A percentile compares a stretch with the other conserved stretches of the same genome.
Conservation (phyloP, 2,888 invertebrate genomes). For the Tineola bisselliella region DNA sequence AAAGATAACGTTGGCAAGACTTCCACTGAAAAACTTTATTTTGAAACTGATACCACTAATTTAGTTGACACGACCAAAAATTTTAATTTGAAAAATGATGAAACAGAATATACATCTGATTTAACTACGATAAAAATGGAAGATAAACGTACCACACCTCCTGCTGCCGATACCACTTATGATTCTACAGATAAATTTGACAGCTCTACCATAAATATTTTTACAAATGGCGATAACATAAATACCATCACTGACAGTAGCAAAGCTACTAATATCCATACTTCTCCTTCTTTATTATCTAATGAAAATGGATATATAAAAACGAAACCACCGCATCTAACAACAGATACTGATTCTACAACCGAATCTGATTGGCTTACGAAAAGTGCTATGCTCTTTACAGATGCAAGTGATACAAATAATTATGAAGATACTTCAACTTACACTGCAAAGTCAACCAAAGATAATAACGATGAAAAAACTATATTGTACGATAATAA, state of each 20-base stretch:
- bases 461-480: no score
- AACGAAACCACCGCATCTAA: no score
- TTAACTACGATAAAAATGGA: constrained; percentile 19
- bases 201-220: not conserved
- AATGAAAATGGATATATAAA: no score
- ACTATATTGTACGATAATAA: no score
- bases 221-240: not conserved
- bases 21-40: not conserved
- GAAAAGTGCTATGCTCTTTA: no score
- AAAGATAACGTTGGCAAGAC: no score
- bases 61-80: constrained; percentile 15
- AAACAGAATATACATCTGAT: constrained; percentile 20
- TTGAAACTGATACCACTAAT: not conserved
- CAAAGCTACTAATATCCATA: no score
- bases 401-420: no score
- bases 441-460: no score
- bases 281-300: no score
- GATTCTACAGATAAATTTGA: not conserved
- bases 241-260: not conserved
- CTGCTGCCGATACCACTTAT: not conserved
- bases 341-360: not conserved
- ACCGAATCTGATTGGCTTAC: not conserved
- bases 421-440: no score
- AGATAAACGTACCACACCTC: not conserved
- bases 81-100: constrained; percentile 13